phyloP scores from a whole-genome alignment of 1,140 invertebrate genomes.

The Drosophila pandora region DNA sequence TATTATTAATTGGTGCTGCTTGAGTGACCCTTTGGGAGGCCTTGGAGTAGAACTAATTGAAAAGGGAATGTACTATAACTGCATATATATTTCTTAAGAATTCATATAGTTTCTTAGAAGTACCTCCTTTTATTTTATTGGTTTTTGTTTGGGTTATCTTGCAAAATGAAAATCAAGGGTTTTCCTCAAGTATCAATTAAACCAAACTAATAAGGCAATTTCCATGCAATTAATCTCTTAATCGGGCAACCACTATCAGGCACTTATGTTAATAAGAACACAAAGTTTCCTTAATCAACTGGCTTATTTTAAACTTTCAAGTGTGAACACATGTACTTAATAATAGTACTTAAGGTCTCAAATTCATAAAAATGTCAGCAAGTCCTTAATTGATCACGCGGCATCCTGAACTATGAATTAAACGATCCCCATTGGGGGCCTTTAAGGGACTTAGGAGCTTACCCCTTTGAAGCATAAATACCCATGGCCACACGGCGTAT shows the following conservation, averaged over 20 bases:
- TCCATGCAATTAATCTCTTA: constrained; percentile 18
- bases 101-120: not conserved
- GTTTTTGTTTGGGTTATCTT: too few species aligned
- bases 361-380: not conserved
- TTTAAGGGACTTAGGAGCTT: constrained; percentile 19
- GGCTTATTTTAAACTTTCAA: constrained; percentile 9
- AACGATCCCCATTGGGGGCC: constrained; percentile 3
- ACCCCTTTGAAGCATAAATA: constrained; percentile 8
- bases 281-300: constrained; percentile 17
- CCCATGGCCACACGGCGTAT: constrained; percentile 25
- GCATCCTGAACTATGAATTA: constrained; percentile 10
- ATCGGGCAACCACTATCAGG: constrained; percentile 1
- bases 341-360: constrained; percentile 17
- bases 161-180: not conserved
- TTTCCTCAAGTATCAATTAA: constrained; percentile 2
- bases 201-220: not conserved
- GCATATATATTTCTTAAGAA: too few species aligned
- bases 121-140: not conserved
- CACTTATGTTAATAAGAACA: not conserved
- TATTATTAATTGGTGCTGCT: constrained; percentile 48
- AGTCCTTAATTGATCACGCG: not conserved
- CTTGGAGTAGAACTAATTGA: not conserved
- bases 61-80: not conserved
- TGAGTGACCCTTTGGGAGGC: constrained; percentile 23
- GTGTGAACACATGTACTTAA: constrained; percentile 10